Evolutionary conservation across 2,113 vertebrate species (phyloP), one percentile per base, ranked within the genome.

Genomic region (Ptilorrhoa leucosticta): DNA sequence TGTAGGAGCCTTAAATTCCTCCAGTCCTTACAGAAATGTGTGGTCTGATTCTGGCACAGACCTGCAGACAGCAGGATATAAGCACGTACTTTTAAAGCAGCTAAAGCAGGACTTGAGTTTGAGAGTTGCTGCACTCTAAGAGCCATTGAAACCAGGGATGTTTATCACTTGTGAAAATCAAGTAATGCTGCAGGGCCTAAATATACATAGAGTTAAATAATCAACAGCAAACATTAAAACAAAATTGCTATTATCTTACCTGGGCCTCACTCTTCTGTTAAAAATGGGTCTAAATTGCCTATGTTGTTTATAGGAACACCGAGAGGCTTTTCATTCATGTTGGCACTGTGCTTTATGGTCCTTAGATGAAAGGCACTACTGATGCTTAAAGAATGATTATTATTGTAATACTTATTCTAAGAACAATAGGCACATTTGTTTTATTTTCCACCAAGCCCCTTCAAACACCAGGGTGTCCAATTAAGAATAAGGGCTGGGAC

Each of bases 331-430:
- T 90, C 82, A 93, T 88, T 90, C 89, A 40, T 75, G 76, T 84
- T 93, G 82, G 81, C 81, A 61, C 61, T 57, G 72, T 94, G 93
- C 69, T 93, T 96, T 96, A 93, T 78, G 65, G 72, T 60, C 76
- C 92, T 95, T 83, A 96, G 93, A 95, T 95, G 93, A 97, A 96
- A 97, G 90, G 83, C 94, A 93, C 83, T 95, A 86, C 72, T 64
- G 92, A 92, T 83, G 92, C 96, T 95, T 94, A 94, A 94, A 89
- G 96, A 94, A 95, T 81, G 56, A 88, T 95, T 78, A 93, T 90
- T 96, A 87, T 95, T 92, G 65, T 60, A 90, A 94, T 88, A 93
- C 70, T 93, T 85, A 66, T 76, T 93, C 69, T 72, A 94, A 85
- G 90, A 96, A 93, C 95, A 97, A 96, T 95, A 93, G 51, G 40